Evolutionary conservation across 1,140 invertebrate species (phyloP).

Genomic region (Latrodectus geometricus): DNA sequence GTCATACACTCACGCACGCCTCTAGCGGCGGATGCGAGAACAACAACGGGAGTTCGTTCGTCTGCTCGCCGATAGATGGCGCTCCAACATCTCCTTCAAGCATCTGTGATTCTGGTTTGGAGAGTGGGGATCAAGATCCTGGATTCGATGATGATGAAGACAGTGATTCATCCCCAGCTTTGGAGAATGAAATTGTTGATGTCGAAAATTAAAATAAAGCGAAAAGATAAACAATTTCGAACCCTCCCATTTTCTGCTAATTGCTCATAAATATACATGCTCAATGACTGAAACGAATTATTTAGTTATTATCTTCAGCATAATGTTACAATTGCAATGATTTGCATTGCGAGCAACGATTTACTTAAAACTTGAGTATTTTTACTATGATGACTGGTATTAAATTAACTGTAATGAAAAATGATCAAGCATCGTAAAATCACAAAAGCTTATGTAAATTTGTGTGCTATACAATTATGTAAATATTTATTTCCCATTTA

Average conservation of each 20-base stretch:
- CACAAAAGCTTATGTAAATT: no score
- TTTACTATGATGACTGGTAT: no score
- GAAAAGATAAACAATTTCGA: neutral
- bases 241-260: neutral
- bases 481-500: no score
- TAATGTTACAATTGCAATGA: neutral
- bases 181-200: slow-evolving; percentile 49
- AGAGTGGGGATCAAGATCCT: slow-evolving; percentile 55
- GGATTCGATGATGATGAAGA: slow-evolving; percentile 42
- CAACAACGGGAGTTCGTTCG: slow-evolving; percentile 30
- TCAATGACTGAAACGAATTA: neutral
- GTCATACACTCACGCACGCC: slow-evolving; percentile 88
- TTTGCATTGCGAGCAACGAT: neutral
- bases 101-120: slow-evolving; percentile 49
- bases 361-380: no score
- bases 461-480: no score
- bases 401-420: no score
- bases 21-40: slow-evolving; percentile 70
- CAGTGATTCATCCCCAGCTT: slow-evolving; percentile 1
- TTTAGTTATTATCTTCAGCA: neutral
- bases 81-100: slow-evolving; percentile 27
- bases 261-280: neutral
- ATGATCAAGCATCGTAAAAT: no score
- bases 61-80: slow-evolving; percentile 21
- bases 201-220: slow-evolving; percentile 42